Base-by-base conservation (phyloP, 2,113 vertebrate species). In the Equus przewalskii region DNA sequence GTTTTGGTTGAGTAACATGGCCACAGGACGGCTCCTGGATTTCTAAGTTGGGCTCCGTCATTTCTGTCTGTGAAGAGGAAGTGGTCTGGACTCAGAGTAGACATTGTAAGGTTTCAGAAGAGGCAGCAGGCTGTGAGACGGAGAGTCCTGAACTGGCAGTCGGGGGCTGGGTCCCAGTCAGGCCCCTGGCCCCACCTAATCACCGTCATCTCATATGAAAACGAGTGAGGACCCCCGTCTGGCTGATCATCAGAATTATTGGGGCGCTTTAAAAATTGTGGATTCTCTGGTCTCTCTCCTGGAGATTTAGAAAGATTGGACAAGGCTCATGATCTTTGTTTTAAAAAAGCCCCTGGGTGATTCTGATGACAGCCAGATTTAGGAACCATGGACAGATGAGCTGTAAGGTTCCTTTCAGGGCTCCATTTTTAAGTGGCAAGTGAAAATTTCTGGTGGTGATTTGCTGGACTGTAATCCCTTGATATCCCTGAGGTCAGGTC, bases 11-110 rank as follows among this genome's bases (percentile, higher is more conserved):
- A 78, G 9, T 91, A 44, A 83, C 51, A 30, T 87, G 72, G n/a
- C 19, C 26, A 56, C 11, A 64, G 54, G 18, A 76, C 6, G 9
- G 26, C 26, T 65, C 16, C 33, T 83, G 33, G 60, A 24, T 90
- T 93, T 86, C n/a, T 15, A 75, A 19, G 58, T 44, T 28, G 78
- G 70, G 49, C 36, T 41, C 51, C 33, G 24, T 8, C 56, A 30
- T 88, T 54, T 84, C 78, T 79, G 69, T 62, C 70, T 22, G 28
- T 75, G 54, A 85, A 54, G 36, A 36, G 5, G n/a, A 83, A 92
- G 21, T 79, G 44, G 12, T 86, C 58, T 95, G 62, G 44, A 46
- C 54, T 82, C 73, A 44, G 19, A 64, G 54, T n/a, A 64, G 65
- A 62, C 11, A 16, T 12, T 67, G 5, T 51, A 62, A 36, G 44